These are phyloP conservation scores for Polypedilum vanderplanki DNA, from an alignment of 1,140 invertebrate genomes.

Conservation along the genomic window DNA sequence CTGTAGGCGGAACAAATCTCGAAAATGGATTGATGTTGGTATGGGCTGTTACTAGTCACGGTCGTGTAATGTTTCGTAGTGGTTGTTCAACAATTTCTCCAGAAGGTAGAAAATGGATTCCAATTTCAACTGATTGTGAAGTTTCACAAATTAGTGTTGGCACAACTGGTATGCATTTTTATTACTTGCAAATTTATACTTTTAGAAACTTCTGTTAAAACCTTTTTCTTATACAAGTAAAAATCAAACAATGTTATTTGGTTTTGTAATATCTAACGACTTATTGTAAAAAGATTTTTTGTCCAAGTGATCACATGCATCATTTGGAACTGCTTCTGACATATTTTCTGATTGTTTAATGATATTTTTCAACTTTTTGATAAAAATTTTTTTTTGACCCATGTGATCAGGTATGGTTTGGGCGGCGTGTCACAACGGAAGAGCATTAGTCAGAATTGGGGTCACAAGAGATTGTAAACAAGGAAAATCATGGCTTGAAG, in stretches of 20 bases:
- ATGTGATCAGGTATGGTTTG: slow-evolving; percentile 83
- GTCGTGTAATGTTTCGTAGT: slow-evolving; percentile 74
- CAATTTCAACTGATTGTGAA: slow-evolving; percentile 66
- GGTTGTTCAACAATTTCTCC: slow-evolving; percentile 71
- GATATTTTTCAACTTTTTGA: too few species aligned
- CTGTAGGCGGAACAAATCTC: slow-evolving; percentile 74
- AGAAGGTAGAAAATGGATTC: slow-evolving; percentile 76
- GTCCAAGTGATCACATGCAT: too few species aligned
- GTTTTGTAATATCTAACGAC: too few species aligned
- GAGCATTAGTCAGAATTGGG: slow-evolving; percentile 68
- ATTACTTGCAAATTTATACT: too few species aligned
- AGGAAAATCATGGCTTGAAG: slow-evolving; percentile 73
- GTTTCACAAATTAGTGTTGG: slow-evolving; percentile 77
- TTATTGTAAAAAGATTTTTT: too few species aligned
- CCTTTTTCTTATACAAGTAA: too few species aligned
- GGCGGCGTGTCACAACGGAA: slow-evolving; percentile 74
- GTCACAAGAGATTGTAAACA: slow-evolving; percentile 64
- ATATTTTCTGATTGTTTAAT: too few species aligned
- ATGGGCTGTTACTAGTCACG: slow-evolving; percentile 86
- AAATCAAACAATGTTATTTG: too few species aligned
- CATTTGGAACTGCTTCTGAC: too few species aligned
- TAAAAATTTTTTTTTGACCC: too few species aligned
- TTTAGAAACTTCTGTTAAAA: too few species aligned
- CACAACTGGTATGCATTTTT: too few species aligned
- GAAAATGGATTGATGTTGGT: slow-evolving; percentile 66